Percentiles rank a stretch among this genome's conserved stretches.
Evolutionary conservation across 2,113 vertebrate genomes (phyloP).

Genomic region (Leucosticte australis): DNA sequence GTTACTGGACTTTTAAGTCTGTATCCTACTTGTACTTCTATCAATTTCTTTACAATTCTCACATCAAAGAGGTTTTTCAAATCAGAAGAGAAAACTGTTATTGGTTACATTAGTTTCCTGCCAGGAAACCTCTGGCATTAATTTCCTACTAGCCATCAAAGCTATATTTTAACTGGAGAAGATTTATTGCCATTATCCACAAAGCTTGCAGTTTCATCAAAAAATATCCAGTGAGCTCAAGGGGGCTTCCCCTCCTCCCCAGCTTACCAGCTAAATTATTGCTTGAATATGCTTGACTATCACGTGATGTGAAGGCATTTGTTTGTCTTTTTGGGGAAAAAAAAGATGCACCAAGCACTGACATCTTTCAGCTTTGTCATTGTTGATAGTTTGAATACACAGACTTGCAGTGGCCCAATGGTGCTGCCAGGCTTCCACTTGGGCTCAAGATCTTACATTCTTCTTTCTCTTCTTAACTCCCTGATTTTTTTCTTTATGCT

Average conservation of each 20-base stretch:
- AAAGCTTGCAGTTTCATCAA: not conserved
- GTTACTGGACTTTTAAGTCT: not conserved
- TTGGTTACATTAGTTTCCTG: not conserved
- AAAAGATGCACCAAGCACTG: not conserved
- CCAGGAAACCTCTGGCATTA: not conserved
- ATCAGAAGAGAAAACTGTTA: not conserved
- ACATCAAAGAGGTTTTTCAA: not conserved
- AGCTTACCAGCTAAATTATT: not conserved
- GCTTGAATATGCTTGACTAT: not conserved
- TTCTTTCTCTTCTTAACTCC: not conserved
- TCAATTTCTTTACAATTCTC: not conserved
- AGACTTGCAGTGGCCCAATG: not conserved
- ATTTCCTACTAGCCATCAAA: not conserved
- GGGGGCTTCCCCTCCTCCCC: accelerated
- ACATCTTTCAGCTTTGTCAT: not conserved
- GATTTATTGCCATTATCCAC: not conserved
- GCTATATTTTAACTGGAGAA: not conserved
- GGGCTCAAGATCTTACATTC: not conserved
- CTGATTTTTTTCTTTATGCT: not conserved
- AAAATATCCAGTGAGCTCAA: not conserved
- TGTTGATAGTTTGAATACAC: not conserved
- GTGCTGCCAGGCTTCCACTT: not conserved
- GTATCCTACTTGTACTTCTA: not conserved
- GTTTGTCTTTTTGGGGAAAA: not conserved
- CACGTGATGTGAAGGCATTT: not conserved